These are phyloP conservation scores for Zapus hudsonius DNA, from an alignment of 2,113 vertebrate species.

Conservation along the genomic window DNA sequence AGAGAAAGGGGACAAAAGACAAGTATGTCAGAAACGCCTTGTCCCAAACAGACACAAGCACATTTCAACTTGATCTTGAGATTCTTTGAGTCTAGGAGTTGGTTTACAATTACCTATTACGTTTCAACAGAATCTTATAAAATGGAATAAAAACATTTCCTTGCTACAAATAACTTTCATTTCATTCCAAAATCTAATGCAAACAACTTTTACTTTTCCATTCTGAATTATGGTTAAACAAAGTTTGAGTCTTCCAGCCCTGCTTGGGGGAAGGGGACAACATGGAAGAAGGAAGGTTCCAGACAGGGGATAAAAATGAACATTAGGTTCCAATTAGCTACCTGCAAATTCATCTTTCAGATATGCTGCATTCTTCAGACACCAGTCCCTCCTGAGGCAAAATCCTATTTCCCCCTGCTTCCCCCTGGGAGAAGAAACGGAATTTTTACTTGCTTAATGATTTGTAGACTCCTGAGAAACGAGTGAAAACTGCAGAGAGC, in stretches of 20 bases:
- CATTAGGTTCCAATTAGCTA: constrained; percentile 58
- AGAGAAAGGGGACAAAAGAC: constrained; percentile 53
- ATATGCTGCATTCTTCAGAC: not conserved
- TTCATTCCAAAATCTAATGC: constrained; percentile 50
- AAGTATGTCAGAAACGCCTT: constrained; percentile 64
- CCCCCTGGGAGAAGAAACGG: not conserved
- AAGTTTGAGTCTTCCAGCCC: constrained; percentile 37
- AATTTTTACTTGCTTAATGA: constrained; percentile 53
- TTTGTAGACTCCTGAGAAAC: constrained; percentile 44
- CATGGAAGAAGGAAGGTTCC: not conserved
- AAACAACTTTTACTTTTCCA: constrained; percentile 7
- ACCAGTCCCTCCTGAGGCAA: not conserved
- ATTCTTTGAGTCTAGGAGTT: constrained; percentile 54
- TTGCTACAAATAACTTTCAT: constrained; percentile 54
- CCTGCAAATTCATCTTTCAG: constrained; percentile 49
- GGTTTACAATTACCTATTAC: constrained; percentile 50
- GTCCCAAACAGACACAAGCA: constrained; percentile 58
- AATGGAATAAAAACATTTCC: constrained; percentile 60
- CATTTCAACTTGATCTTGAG: constrained; percentile 45
- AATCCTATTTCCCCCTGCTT: not conserved
- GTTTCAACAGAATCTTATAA: constrained; percentile 57
- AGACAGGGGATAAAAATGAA: not conserved
- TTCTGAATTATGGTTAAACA: constrained; percentile 49
- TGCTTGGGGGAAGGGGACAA: not conserved
- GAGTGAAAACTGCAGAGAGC: not conserved